These are phyloP conservation scores for Cataglyphis cursor DNA, from an alignment of 2,888 invertebrate species.

Conservation along the genomic window DNA sequence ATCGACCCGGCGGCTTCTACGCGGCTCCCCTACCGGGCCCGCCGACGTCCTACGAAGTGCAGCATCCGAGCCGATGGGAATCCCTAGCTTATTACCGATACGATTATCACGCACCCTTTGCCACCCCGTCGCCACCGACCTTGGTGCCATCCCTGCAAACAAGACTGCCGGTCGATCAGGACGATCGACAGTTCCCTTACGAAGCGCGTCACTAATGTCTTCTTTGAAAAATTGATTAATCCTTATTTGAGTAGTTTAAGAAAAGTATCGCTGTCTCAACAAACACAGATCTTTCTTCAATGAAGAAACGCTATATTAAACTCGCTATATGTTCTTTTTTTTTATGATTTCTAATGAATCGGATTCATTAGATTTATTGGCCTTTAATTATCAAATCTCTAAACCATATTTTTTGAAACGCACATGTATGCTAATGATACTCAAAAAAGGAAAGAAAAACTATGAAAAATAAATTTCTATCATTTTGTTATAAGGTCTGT, in stretches of 20 bases:
- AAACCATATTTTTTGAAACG: neutral
- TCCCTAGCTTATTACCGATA: constrained; percentile 84
- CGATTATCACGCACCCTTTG: constrained; percentile 83
- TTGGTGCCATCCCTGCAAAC: constrained; percentile 70
- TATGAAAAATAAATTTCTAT: constrained; percentile 3
- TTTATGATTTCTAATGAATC: too few relatives aligned
- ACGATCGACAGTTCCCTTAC: constrained; percentile 73
- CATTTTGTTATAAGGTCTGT: neutral
- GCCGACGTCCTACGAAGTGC: constrained; percentile 76
- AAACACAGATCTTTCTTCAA: neutral
- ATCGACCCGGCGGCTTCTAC: constrained; percentile 71
- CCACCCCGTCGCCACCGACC: constrained; percentile 75
- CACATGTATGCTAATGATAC: neutral
- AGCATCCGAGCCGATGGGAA: constrained; percentile 82
- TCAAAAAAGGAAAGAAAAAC: neutral
- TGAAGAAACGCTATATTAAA: neutral
- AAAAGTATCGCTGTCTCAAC: neutral
- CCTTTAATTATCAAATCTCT: neutral
- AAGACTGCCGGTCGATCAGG: constrained; percentile 69
- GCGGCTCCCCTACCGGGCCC: constrained; percentile 68
- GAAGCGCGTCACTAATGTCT: constrained; percentile 70
- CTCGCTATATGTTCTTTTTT: neutral
- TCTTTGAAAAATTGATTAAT: constrained; percentile 13
- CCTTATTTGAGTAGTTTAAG: neutral
- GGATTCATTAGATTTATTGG: neutral